A percentile compares a stretch with the other conserved stretches of the same genome.
Evolutionary conservation across 2,797 vertebrate species (phyloP).

Genomic region (Anas bernieri): DNA sequence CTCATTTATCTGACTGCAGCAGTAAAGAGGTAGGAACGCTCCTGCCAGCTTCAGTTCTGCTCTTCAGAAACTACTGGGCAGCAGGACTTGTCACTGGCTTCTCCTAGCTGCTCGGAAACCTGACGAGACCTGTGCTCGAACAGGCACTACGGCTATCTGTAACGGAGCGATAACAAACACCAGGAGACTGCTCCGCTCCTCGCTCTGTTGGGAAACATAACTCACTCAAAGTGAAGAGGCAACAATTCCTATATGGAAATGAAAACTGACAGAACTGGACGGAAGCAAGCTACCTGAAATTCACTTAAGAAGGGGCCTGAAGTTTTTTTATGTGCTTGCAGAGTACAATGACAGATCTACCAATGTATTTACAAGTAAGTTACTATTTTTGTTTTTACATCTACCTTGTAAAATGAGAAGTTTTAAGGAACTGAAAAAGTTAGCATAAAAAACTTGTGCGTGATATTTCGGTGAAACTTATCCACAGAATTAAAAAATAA

Average conservation of each 20-base stretch:
- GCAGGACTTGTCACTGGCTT: not conserved
- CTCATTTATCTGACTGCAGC: not conserved
- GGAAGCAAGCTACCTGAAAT: not conserved
- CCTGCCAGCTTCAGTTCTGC: constrained; percentile 18
- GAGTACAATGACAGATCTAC: not conserved
- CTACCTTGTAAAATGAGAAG: not conserved
- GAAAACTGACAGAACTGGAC: not conserved
- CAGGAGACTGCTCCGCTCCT: not conserved
- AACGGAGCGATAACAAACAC: not conserved
- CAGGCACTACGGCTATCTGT: not conserved
- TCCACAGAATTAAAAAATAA: not conserved
- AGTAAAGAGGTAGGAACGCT: not conserved
- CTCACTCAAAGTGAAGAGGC: not conserved
- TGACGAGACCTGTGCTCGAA: not conserved
- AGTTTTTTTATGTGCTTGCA: not conserved
- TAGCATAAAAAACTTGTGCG: not conserved
- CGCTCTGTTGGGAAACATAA: not conserved
- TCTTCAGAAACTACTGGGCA: not conserved
- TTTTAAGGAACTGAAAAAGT: not conserved
- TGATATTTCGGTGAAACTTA: not conserved
- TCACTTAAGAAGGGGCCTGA: not conserved
- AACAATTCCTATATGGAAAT: not conserved
- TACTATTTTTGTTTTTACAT: not conserved
- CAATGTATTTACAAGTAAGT: not conserved
- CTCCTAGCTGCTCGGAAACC: not conserved